These are phyloP conservation scores for Cyanoliseus patagonus DNA, from an alignment of 2,113 vertebrate species.

Conservation along the genomic window DNA sequence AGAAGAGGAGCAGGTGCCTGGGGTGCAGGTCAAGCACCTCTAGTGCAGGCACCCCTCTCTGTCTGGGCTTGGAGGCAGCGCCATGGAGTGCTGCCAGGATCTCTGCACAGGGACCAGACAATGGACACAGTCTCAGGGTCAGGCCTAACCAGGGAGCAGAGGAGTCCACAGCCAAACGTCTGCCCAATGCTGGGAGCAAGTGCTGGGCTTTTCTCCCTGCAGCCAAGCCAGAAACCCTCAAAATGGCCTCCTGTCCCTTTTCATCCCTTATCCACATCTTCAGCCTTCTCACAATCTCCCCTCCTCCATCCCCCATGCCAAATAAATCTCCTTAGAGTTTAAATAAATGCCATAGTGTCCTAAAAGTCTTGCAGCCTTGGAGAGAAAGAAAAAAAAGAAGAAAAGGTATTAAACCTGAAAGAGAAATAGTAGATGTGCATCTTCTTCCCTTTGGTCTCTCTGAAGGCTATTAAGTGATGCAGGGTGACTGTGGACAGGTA, in stretches of 20 bases:
- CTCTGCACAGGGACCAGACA: neutral
- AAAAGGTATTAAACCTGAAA: slow-evolving; percentile 56
- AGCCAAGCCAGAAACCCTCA: neutral
- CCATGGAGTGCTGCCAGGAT: neutral
- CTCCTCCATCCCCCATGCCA: neutral
- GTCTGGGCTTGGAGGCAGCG: neutral
- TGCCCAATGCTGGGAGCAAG: neutral
- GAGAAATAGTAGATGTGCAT: slow-evolving; percentile 69
- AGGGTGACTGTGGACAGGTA: slow-evolving; percentile 73
- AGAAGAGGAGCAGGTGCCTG: neutral
- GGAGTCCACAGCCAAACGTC: neutral
- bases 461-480: slow-evolving; percentile 73
- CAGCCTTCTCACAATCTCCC: neutral
- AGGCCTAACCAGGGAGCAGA: neutral
- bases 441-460: slow-evolving; percentile 65
- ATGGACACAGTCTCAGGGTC: neutral
- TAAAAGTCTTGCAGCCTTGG: neutral
- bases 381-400: neutral
- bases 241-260: neutral
- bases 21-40: neutral
- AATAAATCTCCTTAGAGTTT: slow-evolving; percentile 48
- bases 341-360: slow-evolving; percentile 18
- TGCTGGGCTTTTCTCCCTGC: neutral
- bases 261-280: neutral
- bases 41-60: fast-evolving